Evolutionary conservation across 1,140 invertebrate genomes (phyloP).

Genomic region (Drosophila malerkotliana): DNA sequence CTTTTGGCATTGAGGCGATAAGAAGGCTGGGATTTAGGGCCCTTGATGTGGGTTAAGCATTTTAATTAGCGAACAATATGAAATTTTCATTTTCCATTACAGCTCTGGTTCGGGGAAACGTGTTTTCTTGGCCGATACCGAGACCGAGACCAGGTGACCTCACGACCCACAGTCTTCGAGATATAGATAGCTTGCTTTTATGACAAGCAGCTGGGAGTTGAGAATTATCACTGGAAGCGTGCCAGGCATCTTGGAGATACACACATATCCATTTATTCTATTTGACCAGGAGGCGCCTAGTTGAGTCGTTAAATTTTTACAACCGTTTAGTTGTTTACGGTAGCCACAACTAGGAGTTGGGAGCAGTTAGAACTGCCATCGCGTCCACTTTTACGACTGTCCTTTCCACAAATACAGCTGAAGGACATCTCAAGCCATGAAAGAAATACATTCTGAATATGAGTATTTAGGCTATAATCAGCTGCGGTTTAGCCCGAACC

Average conservation of each 20-base stretch:
- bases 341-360: conserved; percentile 32
- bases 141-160: conserved; percentile 37
- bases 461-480: background rate
- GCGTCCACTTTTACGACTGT: conserved; percentile 31
- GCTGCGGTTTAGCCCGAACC: conserved; percentile 9
- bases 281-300: conserved; percentile 46
- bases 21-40: conserved; percentile 58
- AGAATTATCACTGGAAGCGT: conserved; percentile 71
- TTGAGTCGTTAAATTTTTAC: conserved; percentile 40
- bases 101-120: conserved; percentile 9
- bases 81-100: conserved; percentile 38
- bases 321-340: conserved; percentile 55
- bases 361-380: conserved; percentile 34
- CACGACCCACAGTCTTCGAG: conserved; percentile 32
- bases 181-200: conserved; percentile 57
- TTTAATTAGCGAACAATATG: conserved; percentile 78
- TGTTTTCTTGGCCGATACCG: background rate
- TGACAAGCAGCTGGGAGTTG: conserved; percentile 41
- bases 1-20: conserved; percentile 61
- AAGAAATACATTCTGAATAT: conserved; percentile 9
- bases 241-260: conserved; percentile 37
- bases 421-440: conserved; percentile 10
- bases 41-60: conserved; percentile 80
- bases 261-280: conserved; percentile 23
- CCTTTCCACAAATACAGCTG: conserved; percentile 51